phyloP scores from a whole-genome alignment of 2,888 invertebrate species.

The Glaucopsyche alexis region DNA sequence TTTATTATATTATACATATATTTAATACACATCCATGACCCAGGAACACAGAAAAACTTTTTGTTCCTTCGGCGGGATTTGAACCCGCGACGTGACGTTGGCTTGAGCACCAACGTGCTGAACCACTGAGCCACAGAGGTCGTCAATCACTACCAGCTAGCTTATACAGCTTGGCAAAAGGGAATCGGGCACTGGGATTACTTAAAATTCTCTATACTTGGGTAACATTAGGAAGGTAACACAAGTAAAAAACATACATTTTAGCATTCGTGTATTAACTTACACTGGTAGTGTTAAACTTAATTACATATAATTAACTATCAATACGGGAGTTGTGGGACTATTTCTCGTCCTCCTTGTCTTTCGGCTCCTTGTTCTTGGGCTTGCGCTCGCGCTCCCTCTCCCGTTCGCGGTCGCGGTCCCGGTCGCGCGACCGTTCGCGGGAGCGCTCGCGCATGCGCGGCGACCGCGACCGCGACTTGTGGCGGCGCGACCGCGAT shows the following conservation, averaged over 20 bases:
- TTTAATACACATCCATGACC: no score
- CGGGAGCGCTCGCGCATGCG: slow-evolving; percentile 66
- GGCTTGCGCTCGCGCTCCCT: slow-evolving; percentile 63
- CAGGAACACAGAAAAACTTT: no score
- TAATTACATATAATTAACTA: background rate
- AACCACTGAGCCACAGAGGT: no score
- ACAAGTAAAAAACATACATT: background rate
- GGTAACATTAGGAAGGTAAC: background rate
- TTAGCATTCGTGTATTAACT: slow-evolving; percentile 22
- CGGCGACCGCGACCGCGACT: slow-evolving; percentile 86
- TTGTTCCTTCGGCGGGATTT: no score
- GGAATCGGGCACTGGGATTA: no score
- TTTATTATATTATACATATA: no score
- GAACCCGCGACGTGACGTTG: no score
- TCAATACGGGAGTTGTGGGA: slow-evolving; percentile 20
- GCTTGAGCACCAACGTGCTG: no score
- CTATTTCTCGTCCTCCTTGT: slow-evolving; percentile 87
- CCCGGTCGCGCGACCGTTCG: slow-evolving; percentile 61
- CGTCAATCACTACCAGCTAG: no score
- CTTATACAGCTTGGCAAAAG: no score
- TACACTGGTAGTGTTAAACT: background rate
- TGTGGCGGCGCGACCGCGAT: slow-evolving; percentile 83
- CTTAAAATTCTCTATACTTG: background rate
- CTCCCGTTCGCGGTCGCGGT: slow-evolving; percentile 43
- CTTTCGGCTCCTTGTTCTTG: slow-evolving; percentile 78